Base-by-base conservation (phyloP, 2,888 invertebrate genomes). In the Litoditis marina region DNA sequence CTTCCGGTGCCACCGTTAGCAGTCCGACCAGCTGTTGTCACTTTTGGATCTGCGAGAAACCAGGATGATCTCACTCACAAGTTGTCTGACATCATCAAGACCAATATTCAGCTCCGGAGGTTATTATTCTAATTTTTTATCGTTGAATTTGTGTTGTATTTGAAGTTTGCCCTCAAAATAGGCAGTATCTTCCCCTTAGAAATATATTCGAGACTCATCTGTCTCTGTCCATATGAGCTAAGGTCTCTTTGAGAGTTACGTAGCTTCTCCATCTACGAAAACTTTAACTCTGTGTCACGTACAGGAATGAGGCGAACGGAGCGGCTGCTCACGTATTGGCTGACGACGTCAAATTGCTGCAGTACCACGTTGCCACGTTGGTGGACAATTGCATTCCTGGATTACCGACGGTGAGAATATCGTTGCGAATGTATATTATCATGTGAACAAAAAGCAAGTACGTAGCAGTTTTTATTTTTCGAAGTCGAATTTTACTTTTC, bases 311-410 rank as follows among this genome's bases (percentile, higher is more conserved):
- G 85, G 90, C 92, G 72, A 90, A 92, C 28, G 98, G 98, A 34
- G 95, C 94, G 5, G 96, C 98, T 0, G 92, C 96, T 25, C 98
- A 98, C 84, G 93, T 99, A 1, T 89, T 99, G 39, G 88, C 90
- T 30, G 98, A 99, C 84, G 96, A 98, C 84, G 92, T 94, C 3
- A 92, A 94, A 85, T 91, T 96, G 90, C 85, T 99, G 70, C 98
- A 99, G 84, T 99, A 92, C 83, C 98, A 99, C 84, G 95, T 95
- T 1, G 94, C 96, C 0, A 99, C 98, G 2, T 87, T 99, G 73
- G 91, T 94, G 1, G 98, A 99, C 83, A 99, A 99, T 85, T 96
- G 96, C 80, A 92, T 96, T 90, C 98, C 98, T 44, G 95, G 96
- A 0, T 89, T 95, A 88, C 94, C 94, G 7, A 81, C 81, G 56